A percentile compares a stretch with the other conserved stretches of the same genome.
These are phyloP conservation scores for Hydrocynus forskahlii DNA, from an alignment of 2,797 vertebrate species.

Conservation along the genomic window DNA sequence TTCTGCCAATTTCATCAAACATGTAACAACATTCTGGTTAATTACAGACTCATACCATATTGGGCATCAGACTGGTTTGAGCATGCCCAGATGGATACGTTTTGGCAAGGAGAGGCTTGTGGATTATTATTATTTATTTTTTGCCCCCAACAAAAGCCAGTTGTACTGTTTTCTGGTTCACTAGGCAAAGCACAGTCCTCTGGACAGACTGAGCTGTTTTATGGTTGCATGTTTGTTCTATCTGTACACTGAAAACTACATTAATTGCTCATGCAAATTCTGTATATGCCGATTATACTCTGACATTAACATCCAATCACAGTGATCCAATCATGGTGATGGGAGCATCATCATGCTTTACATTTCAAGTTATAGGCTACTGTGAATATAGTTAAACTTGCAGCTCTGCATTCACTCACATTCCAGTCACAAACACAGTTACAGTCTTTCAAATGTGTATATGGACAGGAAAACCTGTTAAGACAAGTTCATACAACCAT, in stretches of 20 bases:
- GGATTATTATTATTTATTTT: slow-evolving; percentile 20
- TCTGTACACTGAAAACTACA: neutral
- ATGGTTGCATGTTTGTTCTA: neutral
- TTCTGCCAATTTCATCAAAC: slow-evolving; percentile 47
- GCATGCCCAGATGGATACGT: slow-evolving; percentile 49
- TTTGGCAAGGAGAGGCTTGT: slow-evolving; percentile 47
- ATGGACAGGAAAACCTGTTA: no score
- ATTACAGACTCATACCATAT: slow-evolving; percentile 62
- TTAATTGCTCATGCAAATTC: no score
- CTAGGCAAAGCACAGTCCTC: slow-evolving; percentile 7
- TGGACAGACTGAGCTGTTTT: slow-evolving; percentile 38
- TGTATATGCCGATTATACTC: no score
- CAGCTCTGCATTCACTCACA: no score
- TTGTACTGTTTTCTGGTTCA: slow-evolving; percentile 22
- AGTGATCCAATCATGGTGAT: neutral
- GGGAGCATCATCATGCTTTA: no score
- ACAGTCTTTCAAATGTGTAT: no score
- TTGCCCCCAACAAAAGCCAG: neutral
- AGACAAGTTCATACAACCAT: no score
- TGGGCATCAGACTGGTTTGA: slow-evolving; percentile 54
- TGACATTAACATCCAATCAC: neutral
- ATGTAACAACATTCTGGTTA: slow-evolving; percentile 56
- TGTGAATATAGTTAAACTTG: no score
- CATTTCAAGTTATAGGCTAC: no score
- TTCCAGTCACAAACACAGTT: no score